Conservation (phyloP, 2,113 vertebrate species). For the Rostratula benghalensis region DNA sequence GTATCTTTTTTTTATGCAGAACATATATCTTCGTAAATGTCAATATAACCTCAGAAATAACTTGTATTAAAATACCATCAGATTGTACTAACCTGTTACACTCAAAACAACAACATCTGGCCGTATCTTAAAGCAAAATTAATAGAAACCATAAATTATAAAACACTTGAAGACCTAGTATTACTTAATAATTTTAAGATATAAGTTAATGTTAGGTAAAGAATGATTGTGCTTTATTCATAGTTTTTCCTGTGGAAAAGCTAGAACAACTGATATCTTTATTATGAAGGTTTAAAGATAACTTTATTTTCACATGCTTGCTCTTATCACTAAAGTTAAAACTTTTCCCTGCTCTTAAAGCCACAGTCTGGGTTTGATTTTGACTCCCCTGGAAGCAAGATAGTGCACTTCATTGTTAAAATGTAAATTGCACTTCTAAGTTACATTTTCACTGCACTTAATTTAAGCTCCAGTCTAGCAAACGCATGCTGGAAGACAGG, state of each 20-base stretch:
- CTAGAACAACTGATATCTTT: background rate
- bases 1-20: background rate
- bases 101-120: background rate
- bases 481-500: background rate
- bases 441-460: background rate
- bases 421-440: background rate
- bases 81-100: background rate
- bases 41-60: background rate
- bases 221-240: background rate
- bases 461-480: background rate
- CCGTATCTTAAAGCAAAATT: slow-evolving; percentile 4
- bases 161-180: background rate
- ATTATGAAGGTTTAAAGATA: background rate
- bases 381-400: background rate
- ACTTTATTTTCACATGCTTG: background rate
- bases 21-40: background rate
- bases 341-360: background rate
- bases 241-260: background rate
- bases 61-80: background rate
- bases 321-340: background rate
- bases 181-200: background rate
- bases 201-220: background rate
- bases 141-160: background rate
- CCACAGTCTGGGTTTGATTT: background rate
- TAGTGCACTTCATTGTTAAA: background rate